Evolutionary conservation across 2,113 vertebrate species (phyloP), one percentile per base, ranked within the genome.

Genomic region (Parus major): DNA sequence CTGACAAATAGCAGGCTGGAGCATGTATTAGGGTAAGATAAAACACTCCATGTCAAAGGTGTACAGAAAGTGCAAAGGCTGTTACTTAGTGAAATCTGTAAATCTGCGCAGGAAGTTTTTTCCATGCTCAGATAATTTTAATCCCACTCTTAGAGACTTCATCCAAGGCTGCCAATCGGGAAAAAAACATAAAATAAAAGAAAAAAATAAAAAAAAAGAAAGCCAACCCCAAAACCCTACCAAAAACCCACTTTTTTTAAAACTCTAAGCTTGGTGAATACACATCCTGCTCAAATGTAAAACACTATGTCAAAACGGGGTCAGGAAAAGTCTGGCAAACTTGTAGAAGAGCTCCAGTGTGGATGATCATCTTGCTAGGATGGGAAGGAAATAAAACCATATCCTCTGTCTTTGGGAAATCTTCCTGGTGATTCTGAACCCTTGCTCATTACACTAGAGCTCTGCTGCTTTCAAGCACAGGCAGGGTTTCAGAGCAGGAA

Each of bases 151-250:
- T 71, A 52, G 12, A 64, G 19, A 47, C 9, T 79, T 71, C 20
- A 65, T 49, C 36, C 1, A 9, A 60, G 31, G 44, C 11, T 77
- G 4, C 3, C 52, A 56, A 46, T 25, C 64, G 29, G 2, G 17
- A 27, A 53, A 31, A 59, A 29, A 46, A 10, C 2, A 14, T 52
- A 15, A 25, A 24, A 71, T 6, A 72, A 36, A 27, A 69, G 27
- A 3, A 5, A 22, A 39, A 39, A 39, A 39, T 10, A 46, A 10
- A 7, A 39, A 64, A 35, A 31, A 7, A 39, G 56, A 35, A 31
- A 8, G 2, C 27, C 0, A 6, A 3, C 5, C 23, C 0, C 1
- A 4, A 55, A 27, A 5, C 12, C 11, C 6, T 14, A 28, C 8
- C 9, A 25, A 53, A 44, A 9, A 2, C 8, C 2, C 3, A 9